Base-by-base conservation (phyloP, 2,888 invertebrate genomes). In the Sinelater perroti region DNA sequence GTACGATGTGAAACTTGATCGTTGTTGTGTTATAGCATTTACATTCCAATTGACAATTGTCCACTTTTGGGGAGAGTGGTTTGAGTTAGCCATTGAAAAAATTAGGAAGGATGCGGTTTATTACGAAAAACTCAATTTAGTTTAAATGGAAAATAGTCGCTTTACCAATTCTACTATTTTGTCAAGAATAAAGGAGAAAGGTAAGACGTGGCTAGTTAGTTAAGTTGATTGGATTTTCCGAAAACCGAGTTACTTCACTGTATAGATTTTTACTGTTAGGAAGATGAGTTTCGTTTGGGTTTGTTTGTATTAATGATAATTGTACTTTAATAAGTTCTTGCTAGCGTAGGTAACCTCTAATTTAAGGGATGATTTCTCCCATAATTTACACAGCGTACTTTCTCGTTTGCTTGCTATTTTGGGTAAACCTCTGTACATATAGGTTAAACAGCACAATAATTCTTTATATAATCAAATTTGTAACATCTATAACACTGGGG, bases 21-120 rank as follows among this genome's bases (percentile, higher is more conserved):
- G 13, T 33, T 33, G 13, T 33, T 10, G 11, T 24, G 33, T 54
- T 24, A 54, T 20, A 4, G 30, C 52, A 45, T 53, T 53, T 8
- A 33, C 45, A 30, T 46, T 53, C 44, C 44, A 53, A 17, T n/a
- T 53, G 18, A 53, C 31, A 18, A 46, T n/a, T 17, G 53, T 53
- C 10, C 38, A 10, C n/a, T 30, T 31, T 46, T 46, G 46, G 10
- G 31, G 21, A 7, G 46, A 10, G 14, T 51, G 10, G 14, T 42
- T 17, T 24, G 38, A 36, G n/a, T 36, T 36, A 36, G 17, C 16
- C 42, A 51, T 51, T 51, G 42, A 40, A 5, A 16, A 51, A 10
- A 11, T 42, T 21, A 18, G 40, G 51, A 16, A 51, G 51, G 17
- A 51, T 40, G 20, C 28, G 28, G 4, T 38, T 14, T 8, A 51